Conservation (phyloP, 2,797 vertebrate species). For the Valencia hispanica region DNA sequence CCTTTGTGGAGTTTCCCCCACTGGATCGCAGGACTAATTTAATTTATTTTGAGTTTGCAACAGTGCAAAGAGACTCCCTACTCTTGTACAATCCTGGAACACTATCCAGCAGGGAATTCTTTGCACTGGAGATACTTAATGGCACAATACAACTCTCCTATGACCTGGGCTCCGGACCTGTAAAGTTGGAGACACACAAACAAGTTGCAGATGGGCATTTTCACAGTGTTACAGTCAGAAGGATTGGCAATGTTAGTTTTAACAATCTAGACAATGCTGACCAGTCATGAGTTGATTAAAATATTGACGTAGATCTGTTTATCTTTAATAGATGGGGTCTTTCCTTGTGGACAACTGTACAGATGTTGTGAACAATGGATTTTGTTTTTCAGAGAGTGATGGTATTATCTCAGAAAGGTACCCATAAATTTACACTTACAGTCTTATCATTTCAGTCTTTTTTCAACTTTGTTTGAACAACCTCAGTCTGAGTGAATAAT, state of each 20-base stretch:
- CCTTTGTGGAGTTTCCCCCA: conserved; percentile 82
- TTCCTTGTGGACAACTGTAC: conserved; percentile 82
- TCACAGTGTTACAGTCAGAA: conserved; percentile 77
- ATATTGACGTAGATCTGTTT: conserved; percentile 8
- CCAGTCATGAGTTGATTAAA: neutral
- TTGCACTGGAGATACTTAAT: conserved; percentile 79
- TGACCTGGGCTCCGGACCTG: conserved; percentile 80
- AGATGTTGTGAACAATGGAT: conserved; percentile 62
- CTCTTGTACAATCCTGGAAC: conserved; percentile 79
- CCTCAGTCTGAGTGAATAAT: neutral
- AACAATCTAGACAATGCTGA: conserved; percentile 1
- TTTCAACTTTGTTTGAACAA: neutral
- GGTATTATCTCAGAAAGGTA: conserved; percentile 74
- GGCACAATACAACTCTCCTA: conserved; percentile 75
- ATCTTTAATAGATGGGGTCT: conserved; percentile 74
- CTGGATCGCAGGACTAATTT: conserved; percentile 81
- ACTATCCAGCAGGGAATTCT: conserved; percentile 70
- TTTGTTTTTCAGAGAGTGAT: conserved; percentile 75
- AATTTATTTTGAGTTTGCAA: conserved; percentile 82
- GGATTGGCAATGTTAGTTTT: conserved; percentile 79
- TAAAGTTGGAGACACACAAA: conserved; percentile 75
- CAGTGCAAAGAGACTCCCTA: conserved; percentile 75
- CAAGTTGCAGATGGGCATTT: conserved; percentile 81
- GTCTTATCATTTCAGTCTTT: neutral
- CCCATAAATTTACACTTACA: neutral